These are phyloP conservation scores for Gallinago stenura DNA, from an alignment of 2,797 vertebrate genomes.

Conservation along the genomic window DNA sequence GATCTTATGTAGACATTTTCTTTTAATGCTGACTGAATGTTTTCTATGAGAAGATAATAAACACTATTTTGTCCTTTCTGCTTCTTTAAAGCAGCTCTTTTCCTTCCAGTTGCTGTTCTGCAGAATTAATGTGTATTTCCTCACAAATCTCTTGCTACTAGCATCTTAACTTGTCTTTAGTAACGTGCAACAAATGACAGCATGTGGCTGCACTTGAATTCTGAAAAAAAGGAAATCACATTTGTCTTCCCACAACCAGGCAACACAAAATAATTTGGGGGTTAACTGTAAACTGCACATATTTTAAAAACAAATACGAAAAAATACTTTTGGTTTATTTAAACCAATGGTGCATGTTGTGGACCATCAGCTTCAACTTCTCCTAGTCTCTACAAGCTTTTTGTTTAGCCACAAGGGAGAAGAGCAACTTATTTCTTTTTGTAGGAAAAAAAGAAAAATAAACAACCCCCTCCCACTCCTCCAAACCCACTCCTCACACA, in stretches of 20 bases:
- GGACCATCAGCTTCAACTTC: neutral
- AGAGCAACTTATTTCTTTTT: neutral
- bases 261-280: neutral
- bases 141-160: neutral
- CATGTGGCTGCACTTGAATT: neutral
- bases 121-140: neutral
- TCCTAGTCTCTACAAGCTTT: neutral
- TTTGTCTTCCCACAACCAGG: neutral
- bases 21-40: neutral
- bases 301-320: neutral
- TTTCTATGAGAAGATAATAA: neutral
- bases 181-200: neutral
- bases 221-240: neutral
- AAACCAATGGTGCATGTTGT: neutral
- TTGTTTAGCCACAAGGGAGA: conserved; percentile 9
- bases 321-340: conserved; percentile 15
- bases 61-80: neutral
- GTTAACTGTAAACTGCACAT: neutral
- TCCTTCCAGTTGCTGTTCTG: neutral
- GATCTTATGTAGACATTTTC: neutral
- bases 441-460: conserved; percentile 14
- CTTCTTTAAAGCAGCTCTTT: neutral
- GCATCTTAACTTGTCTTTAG: neutral
- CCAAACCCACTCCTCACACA: neutral
- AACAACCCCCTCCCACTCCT: neutral